Percentiles rank a stretch among this genome's conserved stretches.
Evolutionary conservation across 1,140 invertebrate genomes (phyloP).

Genomic region (Whitmania pigra): DNA sequence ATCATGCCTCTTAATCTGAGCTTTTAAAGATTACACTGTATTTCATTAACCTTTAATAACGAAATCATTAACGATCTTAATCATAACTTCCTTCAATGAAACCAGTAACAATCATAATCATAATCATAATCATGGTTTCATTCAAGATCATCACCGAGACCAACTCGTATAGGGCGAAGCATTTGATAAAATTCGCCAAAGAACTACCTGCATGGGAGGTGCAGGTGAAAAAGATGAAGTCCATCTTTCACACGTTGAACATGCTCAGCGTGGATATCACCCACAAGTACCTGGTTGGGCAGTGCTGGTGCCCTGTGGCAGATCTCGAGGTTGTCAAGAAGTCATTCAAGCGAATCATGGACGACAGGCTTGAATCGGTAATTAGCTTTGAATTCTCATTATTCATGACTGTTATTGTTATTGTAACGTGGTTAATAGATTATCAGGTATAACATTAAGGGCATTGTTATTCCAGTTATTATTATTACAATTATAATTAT

Average conservation of each 20-base stretch:
- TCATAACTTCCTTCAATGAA: too few species aligned
- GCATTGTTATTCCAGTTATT: too few species aligned
- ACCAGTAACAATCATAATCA: too few species aligned
- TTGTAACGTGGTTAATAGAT: too few species aligned
- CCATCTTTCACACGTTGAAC: slow-evolving; percentile 63
- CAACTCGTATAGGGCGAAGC: slow-evolving; percentile 82
- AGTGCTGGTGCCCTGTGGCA: slow-evolving; percentile 91
- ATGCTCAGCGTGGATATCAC: slow-evolving; percentile 63
- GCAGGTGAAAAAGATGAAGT: slow-evolving; percentile 75
- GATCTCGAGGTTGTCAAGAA: slow-evolving; percentile 82
- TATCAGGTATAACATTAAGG: too few species aligned
- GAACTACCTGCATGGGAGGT: slow-evolving; percentile 88
- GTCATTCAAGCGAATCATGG: slow-evolving; percentile 65
- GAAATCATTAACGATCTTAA: too few species aligned
- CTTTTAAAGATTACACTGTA: too few species aligned
- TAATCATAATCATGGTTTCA: neutral
- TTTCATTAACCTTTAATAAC: too few species aligned
- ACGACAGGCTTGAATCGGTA: slow-evolving; percentile 49
- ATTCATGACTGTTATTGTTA: too few species aligned
- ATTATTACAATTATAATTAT: too few species aligned
- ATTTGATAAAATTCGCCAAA: slow-evolving; percentile 80
- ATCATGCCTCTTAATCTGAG: too few species aligned
- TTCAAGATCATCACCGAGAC: slow-evolving; percentile 69
- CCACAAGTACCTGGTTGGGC: slow-evolving; percentile 86
- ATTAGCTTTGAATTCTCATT: too few species aligned